Evolutionary conservation across 2,113 vertebrate species (phyloP).

Genomic region (Emberiza fucata): DNA sequence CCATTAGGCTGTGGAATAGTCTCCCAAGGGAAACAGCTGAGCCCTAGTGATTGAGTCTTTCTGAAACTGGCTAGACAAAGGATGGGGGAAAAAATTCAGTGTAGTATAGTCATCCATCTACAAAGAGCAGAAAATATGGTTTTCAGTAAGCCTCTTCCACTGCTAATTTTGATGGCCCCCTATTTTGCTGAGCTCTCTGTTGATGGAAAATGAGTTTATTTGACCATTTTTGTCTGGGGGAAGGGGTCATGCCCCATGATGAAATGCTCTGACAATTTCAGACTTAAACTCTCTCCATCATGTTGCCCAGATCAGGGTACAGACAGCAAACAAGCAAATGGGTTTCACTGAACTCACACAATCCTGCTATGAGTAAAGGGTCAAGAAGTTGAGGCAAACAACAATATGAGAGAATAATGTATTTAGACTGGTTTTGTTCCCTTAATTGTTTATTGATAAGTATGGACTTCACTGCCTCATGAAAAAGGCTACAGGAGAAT

Average conservation of each 20-base stretch:
- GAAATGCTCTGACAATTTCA: background rate
- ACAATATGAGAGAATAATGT: background rate
- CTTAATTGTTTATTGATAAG: background rate
- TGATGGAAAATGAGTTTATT: background rate
- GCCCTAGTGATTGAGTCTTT: background rate
- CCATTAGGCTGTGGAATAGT: constrained; percentile 1
- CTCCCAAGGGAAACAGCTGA: background rate
- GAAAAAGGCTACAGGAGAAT: background rate
- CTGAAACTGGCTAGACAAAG: background rate
- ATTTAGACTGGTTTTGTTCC: background rate
- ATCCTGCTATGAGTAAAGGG: background rate
- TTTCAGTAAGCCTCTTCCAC: background rate
- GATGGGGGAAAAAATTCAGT: background rate
- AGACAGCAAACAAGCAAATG: background rate
- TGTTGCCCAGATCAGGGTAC: background rate
- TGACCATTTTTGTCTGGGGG: background rate
- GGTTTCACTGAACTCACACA: background rate
- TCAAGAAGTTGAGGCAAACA: background rate
- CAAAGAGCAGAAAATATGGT: background rate
- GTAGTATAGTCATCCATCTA: background rate
- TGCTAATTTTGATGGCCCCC: background rate
- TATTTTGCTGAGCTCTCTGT: background rate
- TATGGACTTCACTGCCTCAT: background rate
- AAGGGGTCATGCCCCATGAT: background rate
- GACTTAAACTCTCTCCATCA: background rate